phyloP scores from a whole-genome alignment of 2,797 vertebrate species.

The Anas bahamensis region DNA sequence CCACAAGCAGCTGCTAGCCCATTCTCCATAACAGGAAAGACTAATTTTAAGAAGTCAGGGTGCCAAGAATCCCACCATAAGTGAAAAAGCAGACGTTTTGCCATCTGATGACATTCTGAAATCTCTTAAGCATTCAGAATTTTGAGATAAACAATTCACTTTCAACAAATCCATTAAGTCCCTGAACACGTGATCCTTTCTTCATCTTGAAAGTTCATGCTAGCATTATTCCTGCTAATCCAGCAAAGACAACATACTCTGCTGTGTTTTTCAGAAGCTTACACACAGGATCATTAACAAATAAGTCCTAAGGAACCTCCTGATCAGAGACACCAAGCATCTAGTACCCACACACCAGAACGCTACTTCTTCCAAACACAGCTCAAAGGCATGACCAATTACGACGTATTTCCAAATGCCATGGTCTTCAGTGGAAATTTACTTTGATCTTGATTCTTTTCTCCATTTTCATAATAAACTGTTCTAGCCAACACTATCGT shows the following conservation, averaged over 20 bases:
- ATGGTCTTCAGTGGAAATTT: background rate
- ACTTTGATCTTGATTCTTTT: constrained; percentile 5
- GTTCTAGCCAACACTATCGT: too few species aligned
- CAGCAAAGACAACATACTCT: background rate
- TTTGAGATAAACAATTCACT: background rate
- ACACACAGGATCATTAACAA: background rate
- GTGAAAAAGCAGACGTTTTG: background rate
- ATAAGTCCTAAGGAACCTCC: background rate
- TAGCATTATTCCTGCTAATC: constrained; percentile 5
- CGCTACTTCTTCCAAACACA: background rate
- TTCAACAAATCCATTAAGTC: constrained; percentile 12
- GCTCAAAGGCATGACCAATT: background rate
- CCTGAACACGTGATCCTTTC: background rate
- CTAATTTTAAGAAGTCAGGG: background rate
- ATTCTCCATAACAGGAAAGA: background rate
- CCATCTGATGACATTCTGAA: background rate
- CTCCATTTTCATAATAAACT: background rate
- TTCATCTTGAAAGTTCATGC: background rate
- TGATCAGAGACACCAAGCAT: background rate
- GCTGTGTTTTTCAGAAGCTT: background rate
- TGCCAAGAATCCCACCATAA: background rate
- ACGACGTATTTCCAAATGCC: constrained; percentile 16
- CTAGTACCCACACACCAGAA: background rate
- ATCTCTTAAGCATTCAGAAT: background rate
- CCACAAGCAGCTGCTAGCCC: background rate